Conservation (phyloP, 2,888 invertebrate species). For the Creontiades dilutus region DNA sequence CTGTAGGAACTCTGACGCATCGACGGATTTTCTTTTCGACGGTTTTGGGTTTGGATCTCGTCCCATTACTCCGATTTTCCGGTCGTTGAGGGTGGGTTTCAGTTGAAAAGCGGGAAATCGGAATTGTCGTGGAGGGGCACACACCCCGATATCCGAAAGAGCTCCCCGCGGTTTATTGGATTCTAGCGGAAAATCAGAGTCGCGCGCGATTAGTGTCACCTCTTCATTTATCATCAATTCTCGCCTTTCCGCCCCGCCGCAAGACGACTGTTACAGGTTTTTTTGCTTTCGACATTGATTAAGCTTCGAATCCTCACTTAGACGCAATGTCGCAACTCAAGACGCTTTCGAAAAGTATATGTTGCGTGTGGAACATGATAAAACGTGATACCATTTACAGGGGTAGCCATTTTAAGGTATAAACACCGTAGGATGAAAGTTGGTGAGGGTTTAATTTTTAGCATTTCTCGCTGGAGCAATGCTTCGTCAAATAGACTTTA, state of each 20-base stretch:
- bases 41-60: background rate
- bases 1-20: background rate
- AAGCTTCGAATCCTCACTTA: too few species aligned
- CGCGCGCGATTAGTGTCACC: background rate
- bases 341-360: too few species aligned
- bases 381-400: too few species aligned
- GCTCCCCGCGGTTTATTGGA: background rate
- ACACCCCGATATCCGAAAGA: background rate
- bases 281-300: too few species aligned
- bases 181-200: background rate
- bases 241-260: background rate
- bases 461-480: too few species aligned
- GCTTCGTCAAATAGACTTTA: too few species aligned
- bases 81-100: background rate
- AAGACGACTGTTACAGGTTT: too few species aligned
- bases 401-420: too few species aligned
- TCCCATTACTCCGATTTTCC: background rate
- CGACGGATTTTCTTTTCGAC: background rate
- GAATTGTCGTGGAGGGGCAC: background rate
- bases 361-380: too few species aligned
- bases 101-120: background rate
- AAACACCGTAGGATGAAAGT: too few species aligned
- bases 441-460: too few species aligned
- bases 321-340: too few species aligned
- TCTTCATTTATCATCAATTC: slow-evolving; percentile 18